A percentile compares a stretch with the other conserved stretches of the same genome.
phyloP scores from a whole-genome alignment of 2,888 invertebrate species.

The Neelides folsomi region DNA sequence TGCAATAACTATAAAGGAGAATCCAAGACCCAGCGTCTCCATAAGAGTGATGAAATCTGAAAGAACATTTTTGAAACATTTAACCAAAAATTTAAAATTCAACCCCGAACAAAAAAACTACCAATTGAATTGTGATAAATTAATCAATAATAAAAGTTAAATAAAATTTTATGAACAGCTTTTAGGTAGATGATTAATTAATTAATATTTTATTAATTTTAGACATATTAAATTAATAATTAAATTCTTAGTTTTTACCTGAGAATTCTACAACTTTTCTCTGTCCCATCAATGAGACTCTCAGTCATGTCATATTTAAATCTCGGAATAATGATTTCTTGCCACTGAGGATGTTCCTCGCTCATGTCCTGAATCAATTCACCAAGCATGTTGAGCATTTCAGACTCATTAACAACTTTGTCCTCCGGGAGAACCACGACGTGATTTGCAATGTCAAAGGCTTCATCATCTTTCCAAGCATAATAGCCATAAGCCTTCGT shows the following conservation, averaged over 20 bases:
- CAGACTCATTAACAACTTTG: constrained; percentile 16
- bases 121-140: too few species aligned
- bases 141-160: too few species aligned
- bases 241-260: too few species aligned
- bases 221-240: too few species aligned
- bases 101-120: too few species aligned
- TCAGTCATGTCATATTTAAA: constrained; percentile 13
- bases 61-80: too few species aligned
- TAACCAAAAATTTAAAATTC: too few species aligned
- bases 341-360: constrained; percentile 23
- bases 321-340: constrained; percentile 26
- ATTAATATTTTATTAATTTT: too few species aligned
- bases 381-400: constrained; percentile 17
- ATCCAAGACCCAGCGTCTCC: constrained; percentile 15
- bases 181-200: too few species aligned
- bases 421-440: constrained; percentile 23
- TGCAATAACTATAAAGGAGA: constrained; percentile 12
- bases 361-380: constrained; percentile 10
- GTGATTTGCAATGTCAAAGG: constrained; percentile 28
- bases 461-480: constrained; percentile 24
- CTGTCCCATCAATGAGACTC: background rate
- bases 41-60: constrained; percentile 11
- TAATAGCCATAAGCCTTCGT: constrained; percentile 22
- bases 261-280: constrained; percentile 8
- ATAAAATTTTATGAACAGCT: too few species aligned